phyloP scores from a whole-genome alignment of 2,797 vertebrate species.

The Sardinella longiceps region DNA sequence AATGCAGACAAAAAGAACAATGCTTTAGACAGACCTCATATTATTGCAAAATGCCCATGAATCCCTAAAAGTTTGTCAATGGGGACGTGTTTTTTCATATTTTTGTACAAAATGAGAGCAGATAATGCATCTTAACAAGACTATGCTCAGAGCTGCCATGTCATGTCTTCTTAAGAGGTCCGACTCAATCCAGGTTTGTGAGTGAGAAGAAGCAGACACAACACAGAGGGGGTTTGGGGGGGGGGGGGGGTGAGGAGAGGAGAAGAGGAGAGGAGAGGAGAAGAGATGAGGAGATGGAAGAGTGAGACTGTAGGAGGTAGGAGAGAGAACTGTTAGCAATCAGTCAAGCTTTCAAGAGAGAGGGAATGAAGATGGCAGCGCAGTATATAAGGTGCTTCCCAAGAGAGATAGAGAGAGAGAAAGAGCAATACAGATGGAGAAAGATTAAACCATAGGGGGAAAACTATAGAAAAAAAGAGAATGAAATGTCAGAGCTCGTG shows the following conservation, averaged over 20 bases:
- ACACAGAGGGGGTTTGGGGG: too few species aligned
- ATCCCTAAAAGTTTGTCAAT: too few species aligned
- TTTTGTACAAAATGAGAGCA: too few species aligned
- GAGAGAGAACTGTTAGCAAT: background rate
- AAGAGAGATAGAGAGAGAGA: background rate
- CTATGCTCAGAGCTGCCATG: background rate
- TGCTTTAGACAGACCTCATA: too few species aligned
- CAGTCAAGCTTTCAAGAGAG: background rate
- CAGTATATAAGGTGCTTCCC: background rate
- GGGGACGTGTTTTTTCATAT: too few species aligned
- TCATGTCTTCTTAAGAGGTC: background rate
- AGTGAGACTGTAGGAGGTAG: background rate
- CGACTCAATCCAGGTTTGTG: background rate
- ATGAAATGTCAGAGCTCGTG: background rate
- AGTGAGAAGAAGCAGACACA: background rate
- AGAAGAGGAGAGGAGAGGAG: constrained; percentile 39
- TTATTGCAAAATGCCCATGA: too few species aligned
- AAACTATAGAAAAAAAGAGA: background rate
- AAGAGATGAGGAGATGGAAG: constrained; percentile 30
- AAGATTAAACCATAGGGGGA: background rate
- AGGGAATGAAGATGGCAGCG: background rate
- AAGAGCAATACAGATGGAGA: background rate
- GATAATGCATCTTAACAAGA: background rate
- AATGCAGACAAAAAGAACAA: too few species aligned
- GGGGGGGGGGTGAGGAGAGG: too few species aligned